Percentiles rank a stretch among this genome's conserved stretches.
Evolutionary conservation across 64 coral and sea anemone species (phyloP).

Genomic region (Platygyra sinensis): DNA sequence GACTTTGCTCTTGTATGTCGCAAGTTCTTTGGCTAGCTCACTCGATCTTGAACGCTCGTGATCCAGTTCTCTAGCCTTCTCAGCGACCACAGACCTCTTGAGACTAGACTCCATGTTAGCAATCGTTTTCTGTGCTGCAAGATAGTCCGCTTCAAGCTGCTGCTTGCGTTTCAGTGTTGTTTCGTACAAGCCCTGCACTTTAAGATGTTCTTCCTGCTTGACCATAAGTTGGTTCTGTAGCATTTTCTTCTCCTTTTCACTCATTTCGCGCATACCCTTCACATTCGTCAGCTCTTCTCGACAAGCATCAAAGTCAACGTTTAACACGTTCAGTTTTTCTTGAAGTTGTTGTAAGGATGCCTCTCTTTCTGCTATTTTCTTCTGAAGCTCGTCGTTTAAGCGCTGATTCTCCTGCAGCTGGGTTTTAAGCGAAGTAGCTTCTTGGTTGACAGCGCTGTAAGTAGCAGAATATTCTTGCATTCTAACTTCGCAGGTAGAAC

Average conservation of each 20-base stretch:
- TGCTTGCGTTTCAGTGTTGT: conserved; percentile 63
- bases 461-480: background rate
- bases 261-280: conserved; percentile 36
- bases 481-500: background rate
- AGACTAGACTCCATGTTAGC: conserved; percentile 10
- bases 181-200: conserved; percentile 38
- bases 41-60: conserved; percentile 27
- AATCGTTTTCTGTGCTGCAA: conserved; percentile 30
- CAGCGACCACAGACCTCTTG: conserved; percentile 19
- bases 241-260: conserved; percentile 68
- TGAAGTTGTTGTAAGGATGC: conserved; percentile 25
- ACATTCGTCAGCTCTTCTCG: conserved; percentile 25
- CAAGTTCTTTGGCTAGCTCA: conserved; percentile 38
- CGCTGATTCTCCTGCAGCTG: conserved; percentile 45
- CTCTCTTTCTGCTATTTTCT: conserved; percentile 48
- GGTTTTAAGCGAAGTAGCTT: conserved; percentile 38
- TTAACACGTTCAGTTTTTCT: conserved; percentile 25
- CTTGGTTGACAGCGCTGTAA: background rate
- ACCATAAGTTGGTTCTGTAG: conserved; percentile 42
- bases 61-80: conserved; percentile 20
- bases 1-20: conserved; percentile 34
- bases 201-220: conserved; percentile 48
- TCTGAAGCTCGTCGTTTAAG: conserved; percentile 29
- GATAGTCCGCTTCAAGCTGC: conserved; percentile 49
- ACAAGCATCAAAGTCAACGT: conserved; percentile 36